Conservation (phyloP, 2,113 vertebrate species). For the Acanthisitta chloris region DNA sequence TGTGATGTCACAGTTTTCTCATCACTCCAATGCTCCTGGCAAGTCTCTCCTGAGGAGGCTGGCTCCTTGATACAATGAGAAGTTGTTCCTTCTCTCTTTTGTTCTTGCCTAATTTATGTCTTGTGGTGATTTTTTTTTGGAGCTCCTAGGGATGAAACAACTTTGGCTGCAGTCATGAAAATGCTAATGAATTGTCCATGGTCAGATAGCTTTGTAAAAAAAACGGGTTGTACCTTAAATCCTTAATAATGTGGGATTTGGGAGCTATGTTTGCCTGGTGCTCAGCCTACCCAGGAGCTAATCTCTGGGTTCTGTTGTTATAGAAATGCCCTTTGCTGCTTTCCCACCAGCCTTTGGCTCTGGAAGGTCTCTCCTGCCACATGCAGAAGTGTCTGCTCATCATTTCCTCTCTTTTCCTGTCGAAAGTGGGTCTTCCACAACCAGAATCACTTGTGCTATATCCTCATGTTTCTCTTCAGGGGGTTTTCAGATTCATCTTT, state of each 20-base stretch:
- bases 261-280: neutral
- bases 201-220: neutral
- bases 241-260: neutral
- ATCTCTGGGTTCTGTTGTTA: neutral
- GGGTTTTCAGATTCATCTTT: neutral
- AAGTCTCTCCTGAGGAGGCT: neutral
- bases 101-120: rapidly evolving
- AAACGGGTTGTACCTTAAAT: neutral
- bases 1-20: neutral
- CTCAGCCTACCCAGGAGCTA: neutral
- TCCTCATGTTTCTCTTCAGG: neutral
- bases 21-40: neutral
- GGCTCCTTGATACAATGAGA: neutral
- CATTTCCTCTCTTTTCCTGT: neutral
- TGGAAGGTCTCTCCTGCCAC: neutral
- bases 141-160: neutral
- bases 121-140: neutral
- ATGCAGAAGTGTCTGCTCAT: neutral
- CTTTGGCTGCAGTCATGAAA: neutral
- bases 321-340: neutral
- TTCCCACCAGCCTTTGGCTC: neutral
- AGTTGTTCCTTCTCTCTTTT: neutral
- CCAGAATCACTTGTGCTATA: neutral
- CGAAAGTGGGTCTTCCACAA: neutral
- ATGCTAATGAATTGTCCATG: neutral